Conservation (phyloP, 1,140 invertebrate genomes). For the Luehdorfia chinensis region DNA sequence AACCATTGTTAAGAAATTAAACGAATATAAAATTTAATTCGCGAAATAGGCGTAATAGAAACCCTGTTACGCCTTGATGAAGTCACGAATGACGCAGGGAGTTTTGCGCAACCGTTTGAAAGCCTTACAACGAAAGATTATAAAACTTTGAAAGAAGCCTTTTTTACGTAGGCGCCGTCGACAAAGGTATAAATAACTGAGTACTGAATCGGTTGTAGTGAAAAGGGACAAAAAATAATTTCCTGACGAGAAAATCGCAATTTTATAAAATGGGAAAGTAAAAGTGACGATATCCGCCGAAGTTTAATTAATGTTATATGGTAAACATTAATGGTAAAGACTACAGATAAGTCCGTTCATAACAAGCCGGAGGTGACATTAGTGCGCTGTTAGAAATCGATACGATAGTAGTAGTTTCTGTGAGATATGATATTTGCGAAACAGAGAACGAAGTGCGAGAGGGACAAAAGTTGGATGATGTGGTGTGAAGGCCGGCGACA, state of each 20-base stretch:
- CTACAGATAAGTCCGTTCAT: no score
- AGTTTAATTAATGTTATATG: no score
- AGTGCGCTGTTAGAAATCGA: neutral
- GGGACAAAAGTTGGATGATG: constrained; percentile 15
- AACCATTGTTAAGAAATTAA: neutral
- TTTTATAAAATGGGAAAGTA: no score
- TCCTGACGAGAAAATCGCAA: no score
- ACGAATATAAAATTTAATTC: neutral
- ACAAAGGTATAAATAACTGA: no score
- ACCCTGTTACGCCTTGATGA: neutral
- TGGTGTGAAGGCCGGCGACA: constrained; percentile 25
- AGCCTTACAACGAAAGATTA: neutral
- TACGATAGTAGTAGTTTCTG: neutral
- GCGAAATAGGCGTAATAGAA: neutral
- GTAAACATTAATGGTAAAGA: no score
- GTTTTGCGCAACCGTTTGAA: neutral
- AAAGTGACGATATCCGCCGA: no score
- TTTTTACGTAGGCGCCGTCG: neutral
- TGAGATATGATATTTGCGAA: neutral
- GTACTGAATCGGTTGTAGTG: no score
- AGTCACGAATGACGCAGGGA: neutral
- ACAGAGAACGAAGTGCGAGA: constrained; percentile 6
- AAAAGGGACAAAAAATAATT: no score
- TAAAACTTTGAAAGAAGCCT: neutral
- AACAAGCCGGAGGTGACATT: no score